Base-by-base conservation (phyloP, 2,888 invertebrate genomes). In the Capitulum mitella region DNA sequence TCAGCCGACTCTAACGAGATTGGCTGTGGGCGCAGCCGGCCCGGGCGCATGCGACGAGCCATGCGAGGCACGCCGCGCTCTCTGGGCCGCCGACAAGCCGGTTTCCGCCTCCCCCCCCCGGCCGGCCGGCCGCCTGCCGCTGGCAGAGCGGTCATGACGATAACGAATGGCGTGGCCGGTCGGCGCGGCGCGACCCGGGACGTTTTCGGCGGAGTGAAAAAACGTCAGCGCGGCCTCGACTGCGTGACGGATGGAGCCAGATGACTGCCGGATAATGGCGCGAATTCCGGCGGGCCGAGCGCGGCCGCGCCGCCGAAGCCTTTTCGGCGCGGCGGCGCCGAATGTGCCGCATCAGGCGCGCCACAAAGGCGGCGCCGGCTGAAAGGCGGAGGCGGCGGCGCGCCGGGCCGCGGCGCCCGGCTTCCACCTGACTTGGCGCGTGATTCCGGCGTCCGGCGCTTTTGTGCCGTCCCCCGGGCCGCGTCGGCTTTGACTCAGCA, bases 221-320 rank as follows among this genome's bases (percentile, higher is more conserved):
- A 32, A 5, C 32, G 32, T n/a, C 32, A 32, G 43, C 12, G 32
- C 61, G 61, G 1, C 32, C 10, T 14, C 16, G 61, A 1, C 32
- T 29, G n/a, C 32, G 32, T 61, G 61, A 61, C 14, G 14, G 32
- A 61, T 61, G 61, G 61, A 32, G 61, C 61, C 32, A 6, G 10
- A 32, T 61, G 61, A 61, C 61, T 61, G 61, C 32, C 61, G 12
- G 61, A 61, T n/a, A 61, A 32, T 61, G 61, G 32, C 61, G 61
- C 61, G n/a, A 32, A 61, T 61, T 61, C 61, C 61, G 61, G 61
- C 32, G 61, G 19, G 51, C 43, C 43, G 12, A 43, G 12, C 12
- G 43, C 43, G 5, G 6, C 19, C 51, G 22, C 51, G 51, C 51
- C 51, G 22, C 61, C 61, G 61, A 32, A 61, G 10, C 61, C 61